Evolutionary conservation across 1,140 invertebrate species (phyloP).

Genomic region (Tetragnatha versicolor): DNA sequence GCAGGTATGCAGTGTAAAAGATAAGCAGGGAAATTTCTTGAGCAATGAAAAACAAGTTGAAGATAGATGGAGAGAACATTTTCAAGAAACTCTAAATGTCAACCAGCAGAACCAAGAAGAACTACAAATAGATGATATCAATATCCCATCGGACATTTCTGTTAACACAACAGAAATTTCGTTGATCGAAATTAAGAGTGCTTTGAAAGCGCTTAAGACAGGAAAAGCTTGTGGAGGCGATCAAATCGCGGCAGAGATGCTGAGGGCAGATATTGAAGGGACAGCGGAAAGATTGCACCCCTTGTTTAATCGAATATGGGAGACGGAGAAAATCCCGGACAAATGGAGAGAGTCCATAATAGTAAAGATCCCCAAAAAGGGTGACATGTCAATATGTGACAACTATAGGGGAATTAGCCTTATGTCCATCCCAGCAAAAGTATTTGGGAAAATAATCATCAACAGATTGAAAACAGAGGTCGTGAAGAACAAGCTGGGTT

Average conservation of each 20-base stretch:
- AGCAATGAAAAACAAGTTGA: background rate
- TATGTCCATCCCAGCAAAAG: background rate
- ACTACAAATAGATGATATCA: background rate
- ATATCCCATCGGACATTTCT: background rate
- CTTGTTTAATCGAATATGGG: background rate
- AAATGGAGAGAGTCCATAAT: background rate
- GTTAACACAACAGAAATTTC: background rate
- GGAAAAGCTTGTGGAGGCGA: background rate
- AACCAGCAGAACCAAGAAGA: background rate
- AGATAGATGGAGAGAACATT: background rate
- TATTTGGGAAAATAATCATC: background rate
- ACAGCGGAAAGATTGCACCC: background rate
- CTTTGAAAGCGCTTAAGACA: background rate
- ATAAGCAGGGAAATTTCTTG: background rate
- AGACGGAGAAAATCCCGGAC: background rate
- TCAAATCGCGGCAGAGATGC: constrained; percentile 8
- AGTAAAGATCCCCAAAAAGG: background rate
- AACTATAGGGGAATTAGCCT: constrained; percentile 1
- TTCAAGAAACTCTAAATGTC: background rate
- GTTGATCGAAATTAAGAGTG: background rate
- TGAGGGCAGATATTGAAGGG: background rate
- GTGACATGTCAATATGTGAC: background rate
- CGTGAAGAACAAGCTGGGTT: background rate
- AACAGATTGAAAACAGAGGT: background rate
- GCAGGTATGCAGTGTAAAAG: background rate